These are phyloP conservation scores for Poeciliopsis infans DNA, from an alignment of 2,797 vertebrate genomes.

Conservation along the genomic window DNA sequence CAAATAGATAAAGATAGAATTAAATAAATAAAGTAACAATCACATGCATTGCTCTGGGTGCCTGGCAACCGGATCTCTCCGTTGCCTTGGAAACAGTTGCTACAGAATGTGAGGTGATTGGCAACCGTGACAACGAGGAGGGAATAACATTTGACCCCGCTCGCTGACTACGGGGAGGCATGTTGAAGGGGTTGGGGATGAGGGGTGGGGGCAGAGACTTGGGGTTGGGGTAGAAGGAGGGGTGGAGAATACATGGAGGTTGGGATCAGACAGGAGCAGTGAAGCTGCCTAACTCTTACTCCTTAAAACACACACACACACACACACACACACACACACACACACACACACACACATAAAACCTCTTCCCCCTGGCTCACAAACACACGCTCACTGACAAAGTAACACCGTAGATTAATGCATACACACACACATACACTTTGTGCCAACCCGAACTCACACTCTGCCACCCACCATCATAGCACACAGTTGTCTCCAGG, in stretches of 20 bases:
- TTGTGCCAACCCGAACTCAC: slow-evolving; percentile 57
- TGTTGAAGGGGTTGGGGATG: background rate
- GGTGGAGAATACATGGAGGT: slow-evolving; percentile 46
- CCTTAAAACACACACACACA: slow-evolving; percentile 17
- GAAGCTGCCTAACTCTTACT: slow-evolving; percentile 58
- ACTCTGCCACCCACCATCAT: slow-evolving; percentile 58
- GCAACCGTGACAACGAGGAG: slow-evolving; percentile 84
- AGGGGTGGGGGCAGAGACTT: background rate
- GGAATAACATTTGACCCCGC: slow-evolving; percentile 86
- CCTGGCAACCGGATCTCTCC: slow-evolving; percentile 84
- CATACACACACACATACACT: slow-evolving; percentile 36
- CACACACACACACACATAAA: slow-evolving; percentile 17
- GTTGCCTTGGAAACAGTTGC: slow-evolving; percentile 89
- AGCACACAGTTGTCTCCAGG: slow-evolving; percentile 38
- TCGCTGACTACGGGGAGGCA: slow-evolving; percentile 65
- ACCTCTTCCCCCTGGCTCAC: slow-evolving; percentile 37
- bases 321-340: slow-evolving; percentile 16
- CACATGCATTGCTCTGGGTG: slow-evolving; percentile 84
- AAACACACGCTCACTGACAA: slow-evolving; percentile 35
- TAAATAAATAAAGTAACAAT: slow-evolving; percentile 86
- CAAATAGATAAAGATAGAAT: slow-evolving; percentile 85
- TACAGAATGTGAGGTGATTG: slow-evolving; percentile 84
- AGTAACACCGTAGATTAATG: slow-evolving; percentile 15
- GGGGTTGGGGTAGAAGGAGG: slow-evolving; percentile 14
- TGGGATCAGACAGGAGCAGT: slow-evolving; percentile 61